Evolutionary conservation across 2,113 vertebrate genomes (phyloP).

Genomic region (Caretta caretta): DNA sequence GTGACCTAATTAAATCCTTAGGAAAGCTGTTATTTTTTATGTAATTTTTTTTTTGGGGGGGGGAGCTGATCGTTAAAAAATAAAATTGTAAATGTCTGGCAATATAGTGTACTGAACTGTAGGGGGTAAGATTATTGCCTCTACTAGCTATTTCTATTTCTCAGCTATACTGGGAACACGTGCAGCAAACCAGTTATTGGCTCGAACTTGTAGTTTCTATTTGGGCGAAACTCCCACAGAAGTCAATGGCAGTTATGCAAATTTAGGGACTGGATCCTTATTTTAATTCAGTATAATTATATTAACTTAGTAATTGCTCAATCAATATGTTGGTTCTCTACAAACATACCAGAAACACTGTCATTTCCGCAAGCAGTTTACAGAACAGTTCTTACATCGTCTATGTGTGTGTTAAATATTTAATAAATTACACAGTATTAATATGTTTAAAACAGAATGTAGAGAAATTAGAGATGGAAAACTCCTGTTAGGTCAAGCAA

Average conservation of each 20-base stretch:
- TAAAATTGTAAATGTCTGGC: background rate
- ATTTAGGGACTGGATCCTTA: background rate
- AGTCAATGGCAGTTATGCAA: background rate
- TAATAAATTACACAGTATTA: background rate
- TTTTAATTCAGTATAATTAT: background rate
- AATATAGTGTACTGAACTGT: background rate
- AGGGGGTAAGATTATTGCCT: background rate
- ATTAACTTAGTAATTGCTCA: background rate
- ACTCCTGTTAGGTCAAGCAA: constrained; percentile 11
- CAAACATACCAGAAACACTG: background rate
- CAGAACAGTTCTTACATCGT: background rate
- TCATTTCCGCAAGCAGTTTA: background rate
- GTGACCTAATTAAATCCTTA: constrained; percentile 61
- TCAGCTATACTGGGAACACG: background rate
- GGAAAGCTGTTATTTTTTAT: constrained; percentile 55
- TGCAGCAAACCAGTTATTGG: background rate
- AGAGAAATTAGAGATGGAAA: constrained; percentile 23
- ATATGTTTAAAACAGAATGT: constrained; percentile 33
- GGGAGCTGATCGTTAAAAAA: constrained; percentile 10
- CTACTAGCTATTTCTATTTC: background rate
- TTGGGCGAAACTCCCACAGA: background rate
- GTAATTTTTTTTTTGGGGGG: background rate
- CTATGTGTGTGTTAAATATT: background rate
- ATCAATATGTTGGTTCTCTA: background rate
- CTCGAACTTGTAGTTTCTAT: background rate